These are phyloP conservation scores for Axis porcinus DNA, from an alignment of 2,113 vertebrate genomes.

Conservation along the genomic window DNA sequence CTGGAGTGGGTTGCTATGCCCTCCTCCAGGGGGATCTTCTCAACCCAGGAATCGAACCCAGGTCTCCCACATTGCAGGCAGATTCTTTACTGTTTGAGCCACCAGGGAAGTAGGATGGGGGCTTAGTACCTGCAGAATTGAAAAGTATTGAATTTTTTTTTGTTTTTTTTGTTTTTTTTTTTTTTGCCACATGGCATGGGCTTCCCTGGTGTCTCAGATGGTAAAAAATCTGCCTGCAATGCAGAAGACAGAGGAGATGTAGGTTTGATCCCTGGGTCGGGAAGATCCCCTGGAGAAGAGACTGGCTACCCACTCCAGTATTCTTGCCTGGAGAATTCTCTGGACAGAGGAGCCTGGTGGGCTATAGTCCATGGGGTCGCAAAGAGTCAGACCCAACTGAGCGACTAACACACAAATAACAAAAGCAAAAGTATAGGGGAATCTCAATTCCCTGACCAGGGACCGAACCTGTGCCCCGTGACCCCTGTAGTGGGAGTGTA, in stretches of 20 bases:
- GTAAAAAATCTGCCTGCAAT: not conserved
- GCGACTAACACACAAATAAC: not conserved
- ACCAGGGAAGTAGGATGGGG: not conserved
- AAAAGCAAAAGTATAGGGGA: not conserved
- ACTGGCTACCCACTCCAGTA: not conserved
- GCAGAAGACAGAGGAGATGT: not conserved
- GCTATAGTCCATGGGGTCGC: not conserved
- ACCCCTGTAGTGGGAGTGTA: not conserved
- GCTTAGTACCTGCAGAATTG: not conserved
- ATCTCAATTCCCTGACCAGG: not conserved
- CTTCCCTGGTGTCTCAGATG: not conserved
- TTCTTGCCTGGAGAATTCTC: not conserved
- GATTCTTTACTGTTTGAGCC: not conserved
- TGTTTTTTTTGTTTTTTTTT: not conserved
- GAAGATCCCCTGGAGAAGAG: not conserved
- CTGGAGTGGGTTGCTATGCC: not conserved
- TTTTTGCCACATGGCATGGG: not conserved
- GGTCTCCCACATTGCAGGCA: not conserved
- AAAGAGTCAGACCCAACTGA: not conserved
- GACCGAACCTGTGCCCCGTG: accelerated
- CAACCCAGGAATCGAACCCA: not conserved
- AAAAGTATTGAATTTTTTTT: not conserved
- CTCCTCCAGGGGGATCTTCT: not conserved
- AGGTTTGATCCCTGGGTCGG: not conserved
- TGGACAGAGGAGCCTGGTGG: not conserved